Evolutionary conservation across 2,113 vertebrate species (phyloP).

Genomic region (Ptyas mucosa): DNA sequence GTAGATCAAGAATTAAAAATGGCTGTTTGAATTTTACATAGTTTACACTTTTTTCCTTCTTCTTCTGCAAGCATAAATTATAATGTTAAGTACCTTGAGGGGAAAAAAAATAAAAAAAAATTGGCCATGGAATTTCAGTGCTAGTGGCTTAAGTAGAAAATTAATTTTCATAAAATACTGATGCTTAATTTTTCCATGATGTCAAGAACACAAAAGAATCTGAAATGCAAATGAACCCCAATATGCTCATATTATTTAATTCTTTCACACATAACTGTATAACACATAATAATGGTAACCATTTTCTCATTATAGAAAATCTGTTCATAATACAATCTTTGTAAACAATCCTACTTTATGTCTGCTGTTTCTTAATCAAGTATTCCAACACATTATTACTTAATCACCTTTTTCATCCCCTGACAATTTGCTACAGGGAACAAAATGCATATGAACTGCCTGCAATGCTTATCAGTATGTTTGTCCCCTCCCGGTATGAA

Average conservation of each 20-base stretch:
- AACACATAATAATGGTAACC: neutral
- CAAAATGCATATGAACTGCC: neutral
- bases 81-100: neutral
- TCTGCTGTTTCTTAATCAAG: neutral
- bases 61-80: neutral
- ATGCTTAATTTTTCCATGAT: neutral
- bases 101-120: neutral
- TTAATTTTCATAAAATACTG: constrained; percentile 12
- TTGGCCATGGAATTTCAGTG: constrained; percentile 4
- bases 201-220: neutral
- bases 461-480: neutral
- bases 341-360: neutral
- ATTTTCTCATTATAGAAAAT: neutral
- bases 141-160: neutral
- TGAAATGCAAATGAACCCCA: neutral
- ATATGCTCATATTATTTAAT: neutral
- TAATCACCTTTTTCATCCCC: neutral
- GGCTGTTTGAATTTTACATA: neutral
- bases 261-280: neutral
- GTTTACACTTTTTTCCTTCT: neutral
- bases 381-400: neutral
- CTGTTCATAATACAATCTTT: neutral
- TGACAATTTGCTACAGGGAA: neutral
- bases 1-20: constrained; percentile 16
- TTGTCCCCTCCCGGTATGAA: neutral